phyloP scores from a whole-genome alignment of 2,888 invertebrate species.

The Asteroscopus sphinx region DNA sequence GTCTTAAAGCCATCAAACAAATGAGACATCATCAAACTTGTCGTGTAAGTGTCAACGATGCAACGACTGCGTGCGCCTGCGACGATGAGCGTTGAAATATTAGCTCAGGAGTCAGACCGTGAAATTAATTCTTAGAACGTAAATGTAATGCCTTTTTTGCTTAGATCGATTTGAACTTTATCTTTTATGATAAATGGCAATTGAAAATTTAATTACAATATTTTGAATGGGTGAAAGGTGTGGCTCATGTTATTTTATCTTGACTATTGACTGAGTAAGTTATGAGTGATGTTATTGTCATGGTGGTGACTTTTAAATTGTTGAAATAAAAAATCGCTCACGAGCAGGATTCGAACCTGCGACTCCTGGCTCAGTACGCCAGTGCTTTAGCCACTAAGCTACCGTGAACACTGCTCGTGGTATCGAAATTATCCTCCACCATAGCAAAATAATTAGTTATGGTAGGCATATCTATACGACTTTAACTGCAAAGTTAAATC shows the following conservation, averaged over 20 bases:
- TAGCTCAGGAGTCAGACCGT: constrained; percentile 51
- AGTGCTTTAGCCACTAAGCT: too few species aligned
- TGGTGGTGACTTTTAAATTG: too few species aligned
- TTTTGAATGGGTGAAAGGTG: constrained; percentile 18
- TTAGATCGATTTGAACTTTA: constrained; percentile 37
- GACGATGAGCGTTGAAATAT: constrained; percentile 36
- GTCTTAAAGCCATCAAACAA: constrained; percentile 46
- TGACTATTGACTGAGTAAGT: constrained; percentile 5
- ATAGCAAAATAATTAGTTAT: too few species aligned
- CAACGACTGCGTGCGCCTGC: constrained; percentile 49
- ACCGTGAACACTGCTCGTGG: too few species aligned
- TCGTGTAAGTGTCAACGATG: constrained; percentile 58
- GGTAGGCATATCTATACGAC: too few species aligned
- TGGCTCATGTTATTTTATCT: constrained; percentile 8
- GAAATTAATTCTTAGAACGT: constrained; percentile 47
- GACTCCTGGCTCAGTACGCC: too few species aligned
- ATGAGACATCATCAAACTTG: constrained; percentile 54
- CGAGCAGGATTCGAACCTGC: too few species aligned
- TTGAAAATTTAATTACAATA: constrained; percentile 25
- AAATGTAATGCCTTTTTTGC: constrained; percentile 34
- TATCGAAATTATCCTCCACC: too few species aligned
- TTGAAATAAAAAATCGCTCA: too few species aligned
- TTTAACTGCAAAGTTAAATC: too few species aligned
- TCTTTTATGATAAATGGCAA: constrained; percentile 31
- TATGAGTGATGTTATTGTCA: constrained; percentile 9